Evolutionary conservation across 2,888 invertebrate species (phyloP).

Genomic region (Lysandra coridon): DNA sequence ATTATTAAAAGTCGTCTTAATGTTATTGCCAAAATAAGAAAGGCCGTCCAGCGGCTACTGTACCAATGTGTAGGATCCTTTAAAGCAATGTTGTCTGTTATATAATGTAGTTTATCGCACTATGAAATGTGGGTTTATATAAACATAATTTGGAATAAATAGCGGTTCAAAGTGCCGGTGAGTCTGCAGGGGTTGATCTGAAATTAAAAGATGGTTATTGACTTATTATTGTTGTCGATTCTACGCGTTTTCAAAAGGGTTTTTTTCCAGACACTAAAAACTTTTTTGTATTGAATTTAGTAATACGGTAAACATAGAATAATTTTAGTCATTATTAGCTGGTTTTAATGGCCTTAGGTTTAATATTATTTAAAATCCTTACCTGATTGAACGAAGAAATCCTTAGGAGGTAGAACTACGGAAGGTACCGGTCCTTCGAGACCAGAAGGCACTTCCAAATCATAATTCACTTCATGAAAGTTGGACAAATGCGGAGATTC

Average conservation of each 20-base stretch:
- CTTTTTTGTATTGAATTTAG: too few species aligned
- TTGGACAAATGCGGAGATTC: constrained; percentile 48
- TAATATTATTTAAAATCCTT: background rate
- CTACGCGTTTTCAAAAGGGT: too few species aligned
- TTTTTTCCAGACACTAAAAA: too few species aligned
- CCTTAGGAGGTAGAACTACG: constrained; percentile 61
- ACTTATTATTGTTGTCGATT: background rate
- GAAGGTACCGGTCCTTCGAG: constrained; percentile 69
- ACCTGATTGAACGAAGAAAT: constrained; percentile 43
- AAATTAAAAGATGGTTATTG: constrained; percentile 11
- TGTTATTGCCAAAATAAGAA: too few species aligned
- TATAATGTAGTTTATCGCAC: background rate
- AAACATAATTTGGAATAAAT: constrained; percentile 4
- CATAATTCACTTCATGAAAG: constrained; percentile 70
- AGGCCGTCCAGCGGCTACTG: background rate
- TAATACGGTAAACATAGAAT: too few species aligned
- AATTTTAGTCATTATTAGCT: too few species aligned
- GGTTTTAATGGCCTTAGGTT: too few species aligned
- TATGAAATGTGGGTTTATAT: constrained; percentile 3
- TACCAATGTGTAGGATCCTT: background rate
- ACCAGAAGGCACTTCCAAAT: constrained; percentile 71
- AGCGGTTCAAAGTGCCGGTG: background rate
- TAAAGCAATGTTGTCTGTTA: background rate
- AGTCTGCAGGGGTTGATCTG: constrained; percentile 30
- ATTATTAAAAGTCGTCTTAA: too few species aligned